Evolutionary conservation across 2,888 invertebrate genomes (phyloP), one percentile per base, ranked within the genome.

Genomic region (Synanthedon vespiformis): DNA sequence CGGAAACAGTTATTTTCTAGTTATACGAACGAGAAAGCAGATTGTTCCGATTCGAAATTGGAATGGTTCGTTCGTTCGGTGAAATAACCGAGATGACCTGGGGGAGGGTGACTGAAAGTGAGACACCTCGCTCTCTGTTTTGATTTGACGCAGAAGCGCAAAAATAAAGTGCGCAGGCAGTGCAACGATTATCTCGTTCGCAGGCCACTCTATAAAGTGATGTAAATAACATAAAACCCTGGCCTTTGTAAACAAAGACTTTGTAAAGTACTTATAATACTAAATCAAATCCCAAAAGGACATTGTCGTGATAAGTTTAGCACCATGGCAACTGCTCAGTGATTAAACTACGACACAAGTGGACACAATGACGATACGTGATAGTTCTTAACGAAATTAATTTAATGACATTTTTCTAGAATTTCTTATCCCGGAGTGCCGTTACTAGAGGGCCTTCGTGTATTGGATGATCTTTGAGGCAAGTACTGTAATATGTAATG

Each of bases 401-500:
- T 62, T 68, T 65, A 67, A 67, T 58, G 65, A 68, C 73, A 67
- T 61, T 55, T 70, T 57, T 57, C 61, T 66, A 60, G 58, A 74
- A 60, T 69, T 60, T 73, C 67, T 66, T 75, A 78, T 64, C 63
- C 58, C 65, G 72, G 70, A 80, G 77, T 74, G 78, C 75, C 72
- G 69, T 74, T 70, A 66, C 63, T 74, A 69, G 79, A 78, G 75
- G 70, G 67, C 75, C 77, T 70, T 74, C 76, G 74, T 69, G 73
- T 75, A 84, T 87, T 87, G 86, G 87, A 87, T 87, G 86, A 79
- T 73, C 77, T 83, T 70, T 80, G 83, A 86, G 86, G 86, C 83
- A 83, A 87, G 87, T 86, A 76, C 60, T 59, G 59, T 34, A 34
- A 34, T 34, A 34, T 34, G 10, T 4, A 56, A 59, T 69, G 70